Conservation (phyloP, 2,797 vertebrate species). For the Chiloscyllium punctatum region DNA sequence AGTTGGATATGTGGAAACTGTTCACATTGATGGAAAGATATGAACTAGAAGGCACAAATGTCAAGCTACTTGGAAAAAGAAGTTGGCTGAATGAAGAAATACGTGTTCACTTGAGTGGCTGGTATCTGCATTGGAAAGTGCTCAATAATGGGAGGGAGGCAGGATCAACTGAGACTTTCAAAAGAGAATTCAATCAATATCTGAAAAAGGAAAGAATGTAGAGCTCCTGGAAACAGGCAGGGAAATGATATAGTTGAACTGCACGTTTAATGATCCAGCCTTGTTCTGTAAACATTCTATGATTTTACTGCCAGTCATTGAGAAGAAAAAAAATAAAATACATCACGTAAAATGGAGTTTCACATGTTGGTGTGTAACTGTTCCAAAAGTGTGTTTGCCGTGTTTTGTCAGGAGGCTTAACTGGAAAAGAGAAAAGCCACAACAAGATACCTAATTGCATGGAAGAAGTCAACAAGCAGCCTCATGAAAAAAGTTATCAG, state of each 20-base stretch:
- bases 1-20: neutral
- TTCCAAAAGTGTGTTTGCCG: neutral
- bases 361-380: neutral
- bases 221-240: neutral
- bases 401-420: neutral
- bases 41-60: neutral
- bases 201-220: neutral
- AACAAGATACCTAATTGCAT: neutral
- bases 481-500: neutral
- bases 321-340: neutral
- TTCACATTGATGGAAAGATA: neutral
- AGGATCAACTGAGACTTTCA: neutral
- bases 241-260: neutral
- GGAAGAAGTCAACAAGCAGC: neutral
- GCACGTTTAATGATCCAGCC: neutral
- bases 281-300: neutral
- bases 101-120: neutral
- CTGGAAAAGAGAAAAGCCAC: neutral
- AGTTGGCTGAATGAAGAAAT: too few species aligned
- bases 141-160: neutral
- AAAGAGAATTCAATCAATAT: neutral
- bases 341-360: neutral
- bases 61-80: neutral
- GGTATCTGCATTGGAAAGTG: neutral
- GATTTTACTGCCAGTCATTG: neutral